A percentile compares a stretch with the other conserved stretches of the same genome.
Evolutionary conservation across 2,888 invertebrate genomes (phyloP).

Genomic region (Luperina nickerlii): DNA sequence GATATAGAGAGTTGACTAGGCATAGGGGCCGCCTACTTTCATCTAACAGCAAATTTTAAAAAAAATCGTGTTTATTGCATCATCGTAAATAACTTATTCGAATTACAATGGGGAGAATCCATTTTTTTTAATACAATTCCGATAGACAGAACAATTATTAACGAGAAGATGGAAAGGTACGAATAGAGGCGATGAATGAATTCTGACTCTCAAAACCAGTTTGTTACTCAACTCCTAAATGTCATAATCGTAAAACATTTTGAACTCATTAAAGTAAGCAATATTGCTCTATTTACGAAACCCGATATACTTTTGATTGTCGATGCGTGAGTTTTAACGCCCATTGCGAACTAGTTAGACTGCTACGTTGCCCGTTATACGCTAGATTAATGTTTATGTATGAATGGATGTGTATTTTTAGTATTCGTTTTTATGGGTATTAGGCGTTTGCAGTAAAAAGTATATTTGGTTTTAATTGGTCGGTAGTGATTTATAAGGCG

Average conservation of each 20-base stretch:
- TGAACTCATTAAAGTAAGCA: conserved; percentile 36
- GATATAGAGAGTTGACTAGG: neutral
- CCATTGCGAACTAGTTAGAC: conserved; percentile 50
- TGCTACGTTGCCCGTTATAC: conserved; percentile 37
- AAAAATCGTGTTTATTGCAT: too few relatives aligned
- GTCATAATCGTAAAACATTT: conserved; percentile 25
- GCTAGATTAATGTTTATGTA: conserved; percentile 52
- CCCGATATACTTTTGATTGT: conserved; percentile 54
- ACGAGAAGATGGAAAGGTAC: too few relatives aligned
- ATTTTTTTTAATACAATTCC: neutral
- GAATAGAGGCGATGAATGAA: neutral
- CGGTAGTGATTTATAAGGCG: neutral
- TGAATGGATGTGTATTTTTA: conserved; percentile 53
- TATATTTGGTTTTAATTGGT: conserved; percentile 19
- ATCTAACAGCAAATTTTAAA: too few relatives aligned
- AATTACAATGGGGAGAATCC: too few relatives aligned
- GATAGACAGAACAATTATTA: neutral
- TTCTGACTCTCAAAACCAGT: conserved; percentile 2
- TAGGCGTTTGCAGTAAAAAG: conserved; percentile 9
- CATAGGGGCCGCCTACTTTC: neutral
- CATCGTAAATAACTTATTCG: too few relatives aligned
- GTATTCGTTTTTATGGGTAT: conserved; percentile 49
- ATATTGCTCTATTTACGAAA: conserved; percentile 48
- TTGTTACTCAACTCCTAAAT: neutral
- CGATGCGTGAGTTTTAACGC: conserved; percentile 59